Conservation (phyloP, 2,113 vertebrate genomes). For the Gavia stellata region DNA sequence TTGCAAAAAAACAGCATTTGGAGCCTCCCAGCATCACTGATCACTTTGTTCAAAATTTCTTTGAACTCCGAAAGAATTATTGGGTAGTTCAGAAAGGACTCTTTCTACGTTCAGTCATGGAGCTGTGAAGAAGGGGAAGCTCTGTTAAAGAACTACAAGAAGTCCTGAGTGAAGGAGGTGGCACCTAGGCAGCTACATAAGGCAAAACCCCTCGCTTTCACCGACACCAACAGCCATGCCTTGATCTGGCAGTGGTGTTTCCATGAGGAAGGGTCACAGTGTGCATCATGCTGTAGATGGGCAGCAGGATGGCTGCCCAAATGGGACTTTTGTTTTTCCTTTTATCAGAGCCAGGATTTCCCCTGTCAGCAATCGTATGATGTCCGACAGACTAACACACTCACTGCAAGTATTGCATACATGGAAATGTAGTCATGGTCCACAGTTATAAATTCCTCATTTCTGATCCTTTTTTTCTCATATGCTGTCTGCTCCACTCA, state of each 20-base stretch:
- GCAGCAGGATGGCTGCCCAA: background rate
- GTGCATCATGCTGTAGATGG: background rate
- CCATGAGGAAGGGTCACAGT: background rate
- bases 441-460: background rate
- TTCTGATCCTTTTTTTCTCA: background rate
- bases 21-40: background rate
- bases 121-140: background rate
- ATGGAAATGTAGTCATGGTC: background rate
- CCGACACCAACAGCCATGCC: accelerated
- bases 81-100: background rate
- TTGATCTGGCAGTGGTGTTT: background rate
- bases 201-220: background rate
- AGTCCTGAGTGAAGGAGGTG: background rate
- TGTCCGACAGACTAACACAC: background rate
- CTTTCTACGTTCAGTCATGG: background rate
- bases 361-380: background rate
- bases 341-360: background rate
- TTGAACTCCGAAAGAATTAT: background rate
- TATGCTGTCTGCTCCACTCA: background rate
- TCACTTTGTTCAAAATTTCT: background rate
- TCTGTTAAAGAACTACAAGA: background rate
- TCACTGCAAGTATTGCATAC: background rate
- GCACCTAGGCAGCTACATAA: background rate
- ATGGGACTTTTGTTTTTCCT: background rate
- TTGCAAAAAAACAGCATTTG: background rate